Evolutionary conservation across 1,140 invertebrate species (phyloP).

Genomic region (Capitella teleta): DNA sequence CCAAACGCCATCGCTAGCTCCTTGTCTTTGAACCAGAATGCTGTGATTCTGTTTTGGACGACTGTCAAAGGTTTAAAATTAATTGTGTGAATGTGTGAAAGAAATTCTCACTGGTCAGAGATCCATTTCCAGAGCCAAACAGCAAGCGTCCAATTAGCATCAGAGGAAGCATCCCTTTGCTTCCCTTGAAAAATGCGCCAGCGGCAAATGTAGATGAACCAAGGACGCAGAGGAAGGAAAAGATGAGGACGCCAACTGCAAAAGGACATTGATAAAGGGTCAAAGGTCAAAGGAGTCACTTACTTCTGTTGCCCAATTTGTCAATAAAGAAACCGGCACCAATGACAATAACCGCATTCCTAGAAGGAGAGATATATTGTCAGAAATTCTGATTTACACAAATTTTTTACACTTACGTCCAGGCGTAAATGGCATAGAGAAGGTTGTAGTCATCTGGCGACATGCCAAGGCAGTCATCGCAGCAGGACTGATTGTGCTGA

Average conservation of each 20-base stretch:
- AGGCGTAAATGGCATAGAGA: constrained; percentile 44
- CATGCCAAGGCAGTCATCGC: constrained; percentile 41
- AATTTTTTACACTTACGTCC: constrained; percentile 45
- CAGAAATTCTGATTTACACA: no score
- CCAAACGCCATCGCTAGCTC: constrained; percentile 45
- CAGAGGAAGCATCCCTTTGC: constrained; percentile 35
- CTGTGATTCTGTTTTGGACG: constrained; percentile 42
- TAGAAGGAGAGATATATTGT: no score
- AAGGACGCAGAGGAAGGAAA: constrained; percentile 40
- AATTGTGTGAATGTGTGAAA: background rate
- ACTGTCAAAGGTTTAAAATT: constrained; percentile 20
- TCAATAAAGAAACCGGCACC: constrained; percentile 42
- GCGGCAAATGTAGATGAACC: constrained; percentile 39
- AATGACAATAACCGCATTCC: constrained; percentile 42
- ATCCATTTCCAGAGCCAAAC: constrained; percentile 44
- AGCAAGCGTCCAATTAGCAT: constrained; percentile 42
- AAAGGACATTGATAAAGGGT: constrained; percentile 8
- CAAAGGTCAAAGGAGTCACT: background rate
- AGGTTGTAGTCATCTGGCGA: constrained; percentile 39
- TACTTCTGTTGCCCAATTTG: constrained; percentile 41
- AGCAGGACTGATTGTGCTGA: constrained; percentile 15
- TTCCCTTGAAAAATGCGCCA: constrained; percentile 35
- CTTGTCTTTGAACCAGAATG: constrained; percentile 43
- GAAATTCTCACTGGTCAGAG: constrained; percentile 36
- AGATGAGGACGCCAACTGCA: constrained; percentile 40